Evolutionary conservation across 2,888 invertebrate species (phyloP).

Genomic region (Sesamia inferens): DNA sequence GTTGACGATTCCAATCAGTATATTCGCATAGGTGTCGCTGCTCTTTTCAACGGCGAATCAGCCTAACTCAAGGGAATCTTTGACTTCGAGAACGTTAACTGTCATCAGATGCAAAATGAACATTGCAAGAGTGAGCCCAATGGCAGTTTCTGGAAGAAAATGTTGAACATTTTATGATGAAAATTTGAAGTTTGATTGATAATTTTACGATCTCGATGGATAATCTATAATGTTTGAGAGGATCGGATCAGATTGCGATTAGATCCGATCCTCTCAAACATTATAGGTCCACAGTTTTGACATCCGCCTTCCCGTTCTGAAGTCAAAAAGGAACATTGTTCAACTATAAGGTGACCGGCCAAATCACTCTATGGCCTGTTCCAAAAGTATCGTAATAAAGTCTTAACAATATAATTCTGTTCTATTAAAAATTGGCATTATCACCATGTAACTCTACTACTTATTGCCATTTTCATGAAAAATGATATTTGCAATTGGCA

Average conservation of each 20-base stretch:
- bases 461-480: background rate
- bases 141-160: conserved; percentile 10
- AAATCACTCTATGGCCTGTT: too few species aligned
- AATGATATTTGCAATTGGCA: background rate
- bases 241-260: too few species aligned
- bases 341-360: too few species aligned
- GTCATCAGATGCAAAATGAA: conserved; percentile 71
- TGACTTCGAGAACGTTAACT: conserved; percentile 68
- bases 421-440: background rate
- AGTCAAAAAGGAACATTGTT: too few species aligned
- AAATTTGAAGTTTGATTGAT: background rate
- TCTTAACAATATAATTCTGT: background rate
- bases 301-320: too few species aligned
- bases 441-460: background rate
- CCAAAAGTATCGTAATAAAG: too few species aligned
- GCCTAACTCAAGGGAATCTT: conserved; percentile 54
- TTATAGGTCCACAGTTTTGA: too few species aligned
- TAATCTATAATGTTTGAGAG: too few species aligned
- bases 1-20: conserved; percentile 74
- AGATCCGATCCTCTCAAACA: too few species aligned
- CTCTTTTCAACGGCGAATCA: conserved; percentile 65
- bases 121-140: background rate
- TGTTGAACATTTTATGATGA: background rate
- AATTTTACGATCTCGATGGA: too few species aligned
- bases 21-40: conserved; percentile 65